Percentiles rank a stretch among this genome's conserved stretches.
phyloP scores from a whole-genome alignment of 2,113 vertebrate species.

The Silurus glanis region DNA sequence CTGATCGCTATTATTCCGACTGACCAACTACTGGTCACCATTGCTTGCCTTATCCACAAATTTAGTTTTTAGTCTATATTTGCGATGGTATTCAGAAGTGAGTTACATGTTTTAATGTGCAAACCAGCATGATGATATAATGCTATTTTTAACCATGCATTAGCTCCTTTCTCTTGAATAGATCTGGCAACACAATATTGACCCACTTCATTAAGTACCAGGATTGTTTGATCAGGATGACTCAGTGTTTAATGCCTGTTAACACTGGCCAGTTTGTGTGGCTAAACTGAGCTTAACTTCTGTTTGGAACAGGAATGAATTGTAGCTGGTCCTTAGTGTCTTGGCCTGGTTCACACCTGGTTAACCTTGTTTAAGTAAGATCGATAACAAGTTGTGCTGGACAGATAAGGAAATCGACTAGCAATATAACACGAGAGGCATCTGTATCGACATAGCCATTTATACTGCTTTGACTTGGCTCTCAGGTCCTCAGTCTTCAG shows the following conservation, averaged over 20 bases:
- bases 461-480: slow-evolving; percentile 60
- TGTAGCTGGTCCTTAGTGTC: slow-evolving; percentile 12
- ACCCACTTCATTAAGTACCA: not conserved
- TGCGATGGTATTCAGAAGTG: not conserved
- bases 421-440: slow-evolving; percentile 67
- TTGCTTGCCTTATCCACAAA: not conserved
- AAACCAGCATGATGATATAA: not conserved
- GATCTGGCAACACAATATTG: not conserved
- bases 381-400: slow-evolving; percentile 66
- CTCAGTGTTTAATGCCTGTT: not conserved
- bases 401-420: slow-evolving; percentile 67
- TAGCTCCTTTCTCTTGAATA: not conserved
- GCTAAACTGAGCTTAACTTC: slow-evolving; percentile 1
- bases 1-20: not conserved
- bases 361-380: slow-evolving; percentile 56
- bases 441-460: slow-evolving; percentile 69
- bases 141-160: not conserved
- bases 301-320: slow-evolving; percentile 1
- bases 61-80: not conserved
- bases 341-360: slow-evolving; percentile 50
- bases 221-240: not conserved
- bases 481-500: slow-evolving; percentile 34
- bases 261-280: not conserved
- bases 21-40: not conserved
- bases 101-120: not conserved